Evolutionary conservation across 1,140 invertebrate genomes (phyloP).

Genomic region (Camponotus vicinus): DNA sequence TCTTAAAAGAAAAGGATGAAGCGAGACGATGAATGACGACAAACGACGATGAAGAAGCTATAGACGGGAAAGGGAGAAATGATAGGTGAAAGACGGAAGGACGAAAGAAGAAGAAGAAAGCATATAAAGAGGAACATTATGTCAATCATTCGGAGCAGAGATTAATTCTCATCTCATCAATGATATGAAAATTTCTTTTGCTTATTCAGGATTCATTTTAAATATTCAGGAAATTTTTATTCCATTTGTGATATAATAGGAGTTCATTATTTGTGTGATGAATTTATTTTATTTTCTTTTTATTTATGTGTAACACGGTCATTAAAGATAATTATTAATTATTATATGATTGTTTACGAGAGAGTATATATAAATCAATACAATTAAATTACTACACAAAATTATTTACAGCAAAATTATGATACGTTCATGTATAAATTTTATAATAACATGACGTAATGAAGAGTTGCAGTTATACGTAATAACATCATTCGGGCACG

Average conservation of each 20-base stretch:
- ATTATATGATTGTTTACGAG: conserved; percentile 1
- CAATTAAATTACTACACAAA: conserved; percentile 21
- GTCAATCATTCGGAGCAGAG: conserved; percentile 74
- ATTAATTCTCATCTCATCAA: conserved; percentile 57
- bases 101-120: conserved; percentile 31
- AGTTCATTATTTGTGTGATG: neutral
- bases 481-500: neutral
- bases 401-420: conserved; percentile 4
- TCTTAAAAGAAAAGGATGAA: conserved; percentile 19
- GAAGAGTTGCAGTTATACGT: conserved; percentile 1
- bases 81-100: neutral
- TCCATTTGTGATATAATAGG: neutral
- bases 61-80: conserved; percentile 48
- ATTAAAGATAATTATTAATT: conserved; percentile 14
- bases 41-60: conserved; percentile 36
- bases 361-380: neutral
- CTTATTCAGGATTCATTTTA: too few species aligned
- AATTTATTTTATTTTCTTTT: conserved; percentile 15
- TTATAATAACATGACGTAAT: conserved; percentile 21
- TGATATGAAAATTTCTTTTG: neutral
- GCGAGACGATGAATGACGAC: conserved; percentile 35
- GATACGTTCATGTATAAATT: conserved; percentile 20
- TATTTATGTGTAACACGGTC: neutral
- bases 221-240: conserved; percentile 1
- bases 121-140: conserved; percentile 71